These are phyloP conservation scores for Teleogryllus occipitalis DNA, from an alignment of 1,140 invertebrate species.

Conservation along the genomic window DNA sequence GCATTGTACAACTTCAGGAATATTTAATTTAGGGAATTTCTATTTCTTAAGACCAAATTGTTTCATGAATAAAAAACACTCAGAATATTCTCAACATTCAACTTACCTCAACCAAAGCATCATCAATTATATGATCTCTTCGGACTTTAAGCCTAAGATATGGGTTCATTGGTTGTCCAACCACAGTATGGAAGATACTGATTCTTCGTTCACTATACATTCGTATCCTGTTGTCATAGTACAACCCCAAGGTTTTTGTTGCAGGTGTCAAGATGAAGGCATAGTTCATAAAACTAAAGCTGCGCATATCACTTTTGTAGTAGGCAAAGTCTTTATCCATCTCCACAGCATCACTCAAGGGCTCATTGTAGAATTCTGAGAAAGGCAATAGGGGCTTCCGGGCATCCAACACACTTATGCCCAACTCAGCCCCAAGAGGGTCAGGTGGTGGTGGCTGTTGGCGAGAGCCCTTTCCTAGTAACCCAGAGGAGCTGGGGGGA, in stretches of 20 bases:
- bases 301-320: constrained; percentile 65
- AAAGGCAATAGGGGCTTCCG: constrained; percentile 74
- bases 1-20: too few relatives aligned
- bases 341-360: constrained; percentile 81
- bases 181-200: constrained; percentile 68
- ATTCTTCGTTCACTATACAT: constrained; percentile 88
- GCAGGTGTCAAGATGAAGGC: constrained; percentile 87
- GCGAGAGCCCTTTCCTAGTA: constrained; percentile 14
- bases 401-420: constrained; percentile 69
- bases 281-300: constrained; percentile 89
- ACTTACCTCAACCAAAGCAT: constrained; percentile 77
- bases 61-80: too few relatives aligned
- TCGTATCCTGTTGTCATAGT: constrained; percentile 88
- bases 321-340: constrained; percentile 89
- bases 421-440: constrained; percentile 48
- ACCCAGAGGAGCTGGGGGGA: constrained; percentile 29
- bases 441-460: constrained; percentile 43
- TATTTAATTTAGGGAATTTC: too few relatives aligned
- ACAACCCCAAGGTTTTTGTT: constrained; percentile 81
- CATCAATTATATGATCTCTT: constrained; percentile 81
- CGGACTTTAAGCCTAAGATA: constrained; percentile 74
- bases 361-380: constrained; percentile 89
- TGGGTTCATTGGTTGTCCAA: constrained; percentile 70
- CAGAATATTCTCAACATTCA: constrained; percentile 24
- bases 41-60: too few relatives aligned